phyloP scores from a whole-genome alignment of 1,140 invertebrate species.

The Dysdera silvatica region DNA sequence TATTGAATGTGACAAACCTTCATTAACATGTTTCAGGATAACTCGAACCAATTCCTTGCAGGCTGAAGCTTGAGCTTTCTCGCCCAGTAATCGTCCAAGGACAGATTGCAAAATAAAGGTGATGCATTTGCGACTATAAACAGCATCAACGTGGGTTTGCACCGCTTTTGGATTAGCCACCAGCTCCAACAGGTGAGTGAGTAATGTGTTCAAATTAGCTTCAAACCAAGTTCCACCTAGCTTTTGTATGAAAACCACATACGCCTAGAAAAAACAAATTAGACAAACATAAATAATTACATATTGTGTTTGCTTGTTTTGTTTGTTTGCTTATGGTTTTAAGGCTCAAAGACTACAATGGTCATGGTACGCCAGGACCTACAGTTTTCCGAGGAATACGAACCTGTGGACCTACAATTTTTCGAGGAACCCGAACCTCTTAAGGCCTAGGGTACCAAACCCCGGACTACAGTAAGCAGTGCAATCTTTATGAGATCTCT shows the following conservation, averaged over 20 bases:
- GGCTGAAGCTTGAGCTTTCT: constrained; percentile 87
- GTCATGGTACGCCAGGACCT: no score
- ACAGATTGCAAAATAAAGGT: constrained; percentile 87
- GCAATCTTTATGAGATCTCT: no score
- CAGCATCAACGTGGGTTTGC: constrained; percentile 90
- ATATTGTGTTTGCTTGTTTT: no score
- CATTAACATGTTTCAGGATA: constrained; percentile 87
- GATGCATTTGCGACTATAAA: constrained; percentile 95
- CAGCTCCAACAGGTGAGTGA: constrained; percentile 83
- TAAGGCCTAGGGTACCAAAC: no score
- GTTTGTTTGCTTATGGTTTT: no score
- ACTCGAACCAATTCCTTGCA: constrained; percentile 89
- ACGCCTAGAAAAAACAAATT: constrained; percentile 58
- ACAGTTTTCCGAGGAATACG: no score
- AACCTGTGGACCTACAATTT: no score
- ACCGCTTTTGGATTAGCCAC: constrained; percentile 83
- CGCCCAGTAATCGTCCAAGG: constrained; percentile 85
- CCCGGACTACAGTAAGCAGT: no score
- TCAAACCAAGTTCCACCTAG: constrained; percentile 92
- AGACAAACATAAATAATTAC: no score
- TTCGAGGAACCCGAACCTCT: no score
- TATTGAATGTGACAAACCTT: constrained; percentile 48
- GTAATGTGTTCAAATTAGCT: constrained; percentile 72
- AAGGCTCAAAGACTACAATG: no score
- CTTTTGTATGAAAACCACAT: constrained; percentile 84